phyloP scores from a whole-genome alignment of 2,113 vertebrate genomes.

The Sinosuthora webbiana region DNA sequence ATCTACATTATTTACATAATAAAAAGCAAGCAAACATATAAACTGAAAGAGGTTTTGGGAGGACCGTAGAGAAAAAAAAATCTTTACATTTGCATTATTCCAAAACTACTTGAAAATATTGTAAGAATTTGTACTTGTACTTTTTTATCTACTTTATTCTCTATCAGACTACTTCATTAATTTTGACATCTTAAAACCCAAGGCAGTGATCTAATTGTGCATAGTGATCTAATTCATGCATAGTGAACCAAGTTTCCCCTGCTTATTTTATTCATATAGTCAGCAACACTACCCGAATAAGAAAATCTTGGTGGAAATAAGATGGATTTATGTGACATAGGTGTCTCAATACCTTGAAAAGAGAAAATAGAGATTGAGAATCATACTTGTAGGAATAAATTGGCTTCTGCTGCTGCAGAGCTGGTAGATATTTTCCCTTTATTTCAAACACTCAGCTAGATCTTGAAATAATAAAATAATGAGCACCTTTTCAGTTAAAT shows the following conservation, averaged over 20 bases:
- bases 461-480: conserved; percentile 67
- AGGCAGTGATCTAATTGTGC: neutral
- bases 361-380: conserved; percentile 40
- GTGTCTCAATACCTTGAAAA: conserved; percentile 20
- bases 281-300: neutral
- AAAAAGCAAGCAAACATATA: neutral
- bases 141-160: neutral
- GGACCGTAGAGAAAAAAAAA: neutral
- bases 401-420: conserved; percentile 38
- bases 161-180: neutral
- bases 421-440: neutral
- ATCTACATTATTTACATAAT: neutral
- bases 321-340: conserved; percentile 16
- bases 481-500: conserved; percentile 42
- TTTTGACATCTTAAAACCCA: neutral
- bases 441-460: conserved; percentile 32
- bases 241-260: neutral
- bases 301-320: conserved; percentile 18
- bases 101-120: neutral
- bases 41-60: neutral
- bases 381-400: conserved; percentile 41
- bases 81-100: neutral
- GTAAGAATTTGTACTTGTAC: neutral
- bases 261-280: neutral
- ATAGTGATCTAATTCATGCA: neutral